phyloP scores from a whole-genome alignment of 2,113 vertebrate species.

The Zapus hudsonius region DNA sequence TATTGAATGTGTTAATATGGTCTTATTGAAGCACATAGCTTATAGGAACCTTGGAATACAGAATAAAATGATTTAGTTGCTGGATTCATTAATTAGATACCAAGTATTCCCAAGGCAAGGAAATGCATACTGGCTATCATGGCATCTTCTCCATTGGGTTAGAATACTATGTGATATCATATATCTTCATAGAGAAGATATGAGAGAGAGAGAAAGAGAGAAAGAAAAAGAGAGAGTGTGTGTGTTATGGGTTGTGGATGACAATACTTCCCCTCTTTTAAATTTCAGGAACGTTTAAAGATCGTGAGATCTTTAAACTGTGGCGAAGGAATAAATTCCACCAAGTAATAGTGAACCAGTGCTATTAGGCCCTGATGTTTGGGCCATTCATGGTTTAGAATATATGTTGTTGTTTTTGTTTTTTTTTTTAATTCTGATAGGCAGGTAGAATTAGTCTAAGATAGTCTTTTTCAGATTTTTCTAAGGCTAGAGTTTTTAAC shows the following conservation, averaged over 20 bases:
- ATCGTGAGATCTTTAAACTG: not conserved
- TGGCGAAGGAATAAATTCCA: not conserved
- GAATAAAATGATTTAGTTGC: not conserved
- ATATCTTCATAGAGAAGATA: not conserved
- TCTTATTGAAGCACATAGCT: not conserved
- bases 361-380: not conserved
- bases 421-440: conserved; percentile 8
- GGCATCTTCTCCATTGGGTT: not conserved
- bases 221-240: not conserved
- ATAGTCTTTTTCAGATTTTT: not conserved
- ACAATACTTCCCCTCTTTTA: not conserved
- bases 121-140: not conserved
- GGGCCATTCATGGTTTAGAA: not conserved
- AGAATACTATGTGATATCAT: not conserved
- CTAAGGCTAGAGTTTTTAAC: not conserved
- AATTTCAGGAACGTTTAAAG: not conserved
- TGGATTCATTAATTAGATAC: not conserved
- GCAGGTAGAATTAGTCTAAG: conserved; percentile 17
- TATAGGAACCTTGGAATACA: conserved; percentile 32
- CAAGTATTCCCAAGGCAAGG: not conserved
- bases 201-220: not conserved
- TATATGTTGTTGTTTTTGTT: conserved; percentile 10
- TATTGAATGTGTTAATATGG: not conserved
- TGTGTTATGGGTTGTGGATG: not conserved
- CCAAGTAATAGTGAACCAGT: not conserved